Base-by-base conservation (phyloP, 2,888 invertebrate genomes). In the Amblyteles armatorius region DNA sequence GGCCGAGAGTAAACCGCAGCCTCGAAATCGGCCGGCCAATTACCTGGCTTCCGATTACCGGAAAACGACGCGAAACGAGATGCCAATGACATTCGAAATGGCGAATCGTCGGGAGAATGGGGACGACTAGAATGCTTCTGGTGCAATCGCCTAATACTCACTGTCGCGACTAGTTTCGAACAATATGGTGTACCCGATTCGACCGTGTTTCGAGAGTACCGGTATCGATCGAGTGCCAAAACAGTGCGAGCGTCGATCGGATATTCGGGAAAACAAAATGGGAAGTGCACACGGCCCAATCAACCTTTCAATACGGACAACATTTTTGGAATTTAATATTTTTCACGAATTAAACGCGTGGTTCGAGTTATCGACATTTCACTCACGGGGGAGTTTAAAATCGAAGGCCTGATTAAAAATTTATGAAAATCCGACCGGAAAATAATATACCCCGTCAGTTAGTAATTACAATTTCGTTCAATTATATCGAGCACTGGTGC, bases 41-140 rank as follows among this genome's bases (percentile, higher is more conserved):
- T 84, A 84, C 67, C 77, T 40, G 74, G 86, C 63, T 87, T 87
- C 85, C 86, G 79, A 85, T 87, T 87, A 85, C 85, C 86, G 83
- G 83, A 83, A 83, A 85, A 79, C 81, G 83, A 69, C 81, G 72
- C 50, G 84, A 77, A 83, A 83, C 76, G 63, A 79, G 48, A 48
- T 40, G 52, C 16, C 63, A 50, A 19, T 63, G 29, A 33, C 65
- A 50, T 26, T 76, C 36, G 76, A 65, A 52, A 50, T 52, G 29
- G 65, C 11, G 65, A 63, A 76, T 65, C 50, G 65, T 11, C 78
- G 33, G 29, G 60, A 44, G 78, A 69, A 40, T 55, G 55, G 55
- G 7, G 16, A 13, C 67, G 71, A 36, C 65, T 76, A 44, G 71
- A 57, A 68, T 79, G 33, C 63, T 44, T 55, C 77, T 57, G 50